phyloP scores from a whole-genome alignment of 2,113 vertebrate species.

The Petromus typicus region DNA sequence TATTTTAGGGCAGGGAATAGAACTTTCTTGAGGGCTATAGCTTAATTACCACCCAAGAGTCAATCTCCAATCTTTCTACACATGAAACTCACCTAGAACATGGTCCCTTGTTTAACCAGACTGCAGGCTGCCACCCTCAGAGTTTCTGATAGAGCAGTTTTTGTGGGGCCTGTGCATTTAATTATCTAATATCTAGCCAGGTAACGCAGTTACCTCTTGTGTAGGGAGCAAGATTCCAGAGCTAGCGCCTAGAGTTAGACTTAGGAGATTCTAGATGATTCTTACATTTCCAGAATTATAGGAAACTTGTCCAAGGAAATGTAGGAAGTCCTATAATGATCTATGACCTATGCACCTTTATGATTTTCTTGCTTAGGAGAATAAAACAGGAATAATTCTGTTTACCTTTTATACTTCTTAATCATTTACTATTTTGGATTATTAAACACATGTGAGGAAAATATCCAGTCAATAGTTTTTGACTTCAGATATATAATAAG shows the following conservation, averaged over 20 bases:
- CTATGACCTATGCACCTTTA: background rate
- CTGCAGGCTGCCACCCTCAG: rapidly evolving
- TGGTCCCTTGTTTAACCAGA: background rate
- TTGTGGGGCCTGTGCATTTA: too few relatives aligned
- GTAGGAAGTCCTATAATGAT: background rate
- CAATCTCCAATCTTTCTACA: background rate
- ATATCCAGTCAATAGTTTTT: background rate
- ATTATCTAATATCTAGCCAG: background rate
- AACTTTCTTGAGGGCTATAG: rapidly evolving
- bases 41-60: background rate
- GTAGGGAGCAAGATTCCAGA: background rate
- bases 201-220: too few relatives aligned
- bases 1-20: background rate
- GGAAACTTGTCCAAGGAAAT: background rate
- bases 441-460: background rate
- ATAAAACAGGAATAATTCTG: background rate
- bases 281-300: background rate
- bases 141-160: background rate
- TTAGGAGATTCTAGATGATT: too few relatives aligned
- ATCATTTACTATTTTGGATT: background rate
- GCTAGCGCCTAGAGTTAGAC: rapidly evolving
- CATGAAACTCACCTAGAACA: too few relatives aligned
- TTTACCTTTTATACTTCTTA: background rate
- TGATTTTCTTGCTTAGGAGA: background rate
- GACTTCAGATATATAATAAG: background rate